These are phyloP conservation scores for Gastrophysa polygoni DNA, from an alignment of 2,888 invertebrate genomes.

Conservation along the genomic window DNA sequence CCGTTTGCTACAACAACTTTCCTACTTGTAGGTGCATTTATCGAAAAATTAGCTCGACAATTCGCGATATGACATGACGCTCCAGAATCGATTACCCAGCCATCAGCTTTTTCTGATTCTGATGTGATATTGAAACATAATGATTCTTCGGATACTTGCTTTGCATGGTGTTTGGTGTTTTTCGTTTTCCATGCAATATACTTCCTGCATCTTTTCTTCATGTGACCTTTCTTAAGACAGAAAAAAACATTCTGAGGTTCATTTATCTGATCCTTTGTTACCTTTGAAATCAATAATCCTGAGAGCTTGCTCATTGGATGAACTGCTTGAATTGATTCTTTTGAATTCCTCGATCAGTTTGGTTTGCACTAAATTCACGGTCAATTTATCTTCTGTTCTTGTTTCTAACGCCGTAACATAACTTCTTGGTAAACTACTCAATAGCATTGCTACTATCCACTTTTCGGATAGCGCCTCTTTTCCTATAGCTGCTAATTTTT, in stretches of 20 bases:
- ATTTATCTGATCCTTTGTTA: not conserved
- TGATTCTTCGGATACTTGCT: not conserved
- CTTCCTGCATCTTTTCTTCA: not conserved
- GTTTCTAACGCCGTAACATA: not conserved
- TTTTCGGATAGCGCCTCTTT: not conserved
- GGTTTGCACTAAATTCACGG: not conserved
- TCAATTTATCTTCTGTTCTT: not conserved
- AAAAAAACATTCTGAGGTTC: no score
- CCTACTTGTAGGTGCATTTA: not conserved
- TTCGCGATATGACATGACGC: not conserved
- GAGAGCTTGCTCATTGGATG: not conserved
- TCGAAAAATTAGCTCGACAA: not conserved
- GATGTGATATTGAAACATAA: not conserved
- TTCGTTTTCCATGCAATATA: not conserved
- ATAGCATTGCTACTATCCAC: no score
- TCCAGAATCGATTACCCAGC: not conserved
- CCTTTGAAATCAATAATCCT: not conserved
- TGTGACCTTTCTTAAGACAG: not conserved
- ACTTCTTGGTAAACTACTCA: no score
- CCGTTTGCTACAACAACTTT: not conserved
- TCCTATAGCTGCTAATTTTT: not conserved
- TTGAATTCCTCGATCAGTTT: not conserved
- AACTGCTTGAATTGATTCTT: not conserved
- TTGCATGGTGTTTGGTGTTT: not conserved
- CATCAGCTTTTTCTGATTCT: not conserved